These are phyloP conservation scores for Danaus melanippus DNA, from an alignment of 1,140 invertebrate species.

Conservation along the genomic window DNA sequence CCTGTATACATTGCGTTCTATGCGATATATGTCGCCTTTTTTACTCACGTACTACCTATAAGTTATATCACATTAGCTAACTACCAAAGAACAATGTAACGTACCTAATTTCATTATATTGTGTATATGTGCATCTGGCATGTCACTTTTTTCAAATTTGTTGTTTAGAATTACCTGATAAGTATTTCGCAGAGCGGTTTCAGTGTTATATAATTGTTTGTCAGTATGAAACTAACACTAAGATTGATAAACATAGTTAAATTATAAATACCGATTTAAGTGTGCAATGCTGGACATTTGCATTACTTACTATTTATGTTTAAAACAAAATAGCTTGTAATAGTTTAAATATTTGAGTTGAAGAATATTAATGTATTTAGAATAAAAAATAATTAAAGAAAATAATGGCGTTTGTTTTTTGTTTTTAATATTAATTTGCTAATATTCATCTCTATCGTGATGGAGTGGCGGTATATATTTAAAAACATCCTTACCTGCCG, in stretches of 20 bases:
- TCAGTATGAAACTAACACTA: constrained; percentile 59
- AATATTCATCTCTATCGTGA: no score
- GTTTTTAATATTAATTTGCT: no score
- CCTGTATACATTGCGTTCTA: constrained; percentile 10
- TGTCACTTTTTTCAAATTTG: constrained; percentile 50
- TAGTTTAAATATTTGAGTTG: constrained; percentile 72
- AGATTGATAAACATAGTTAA: constrained; percentile 63
- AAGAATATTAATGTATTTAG: constrained; percentile 72
- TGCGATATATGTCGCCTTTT: constrained; percentile 13
- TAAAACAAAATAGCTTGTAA: constrained; percentile 70
- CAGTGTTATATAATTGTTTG: constrained; percentile 61
- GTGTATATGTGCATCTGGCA: constrained; percentile 37
- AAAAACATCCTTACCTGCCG: no score
- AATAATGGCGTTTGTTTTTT: constrained; percentile 27
- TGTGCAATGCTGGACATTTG: constrained; percentile 71
- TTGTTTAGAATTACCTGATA: constrained; percentile 37
- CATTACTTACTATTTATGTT: constrained; percentile 70
- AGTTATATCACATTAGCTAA: constrained; percentile 30
- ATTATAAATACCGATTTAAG: constrained; percentile 63
- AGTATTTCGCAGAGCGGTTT: constrained; percentile 38
- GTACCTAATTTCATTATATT: constrained; percentile 31
- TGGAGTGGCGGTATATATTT: no score
- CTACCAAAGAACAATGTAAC: constrained; percentile 43
- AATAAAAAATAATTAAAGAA: constrained; percentile 70
- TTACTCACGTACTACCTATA: constrained; percentile 17